phyloP scores from a whole-genome alignment of 2,113 vertebrate species.

The Genyomyrus donnyi region DNA sequence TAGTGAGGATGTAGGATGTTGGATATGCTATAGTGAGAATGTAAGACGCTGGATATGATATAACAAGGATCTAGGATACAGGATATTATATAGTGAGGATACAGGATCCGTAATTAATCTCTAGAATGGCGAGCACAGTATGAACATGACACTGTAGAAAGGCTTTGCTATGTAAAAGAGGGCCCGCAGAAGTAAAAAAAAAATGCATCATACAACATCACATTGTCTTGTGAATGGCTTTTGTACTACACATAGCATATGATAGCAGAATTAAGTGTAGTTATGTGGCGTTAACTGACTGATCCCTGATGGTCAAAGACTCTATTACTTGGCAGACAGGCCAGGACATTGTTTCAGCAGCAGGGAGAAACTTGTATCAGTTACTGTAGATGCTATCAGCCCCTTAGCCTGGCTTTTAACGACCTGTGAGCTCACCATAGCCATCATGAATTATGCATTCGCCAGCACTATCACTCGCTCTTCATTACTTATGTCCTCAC shows the following conservation, averaged over 20 bases:
- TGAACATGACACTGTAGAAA: background rate
- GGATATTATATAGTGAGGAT: background rate
- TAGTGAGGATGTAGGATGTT: background rate
- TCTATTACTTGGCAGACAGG: background rate
- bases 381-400: background rate
- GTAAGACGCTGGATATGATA: background rate
- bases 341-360: background rate
- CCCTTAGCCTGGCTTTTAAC: background rate
- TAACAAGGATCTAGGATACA: background rate
- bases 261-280: background rate
- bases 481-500: background rate
- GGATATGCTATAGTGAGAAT: background rate
- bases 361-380: background rate
- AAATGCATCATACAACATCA: background rate
- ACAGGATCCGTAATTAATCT: background rate
- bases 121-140: background rate
- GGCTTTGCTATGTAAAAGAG: background rate
- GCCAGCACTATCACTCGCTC: background rate
- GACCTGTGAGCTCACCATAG: background rate
- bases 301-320: background rate
- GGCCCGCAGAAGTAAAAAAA: background rate
- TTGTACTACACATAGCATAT: background rate
- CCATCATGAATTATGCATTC: background rate
- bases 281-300: background rate
- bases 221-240: background rate